Evolutionary conservation across 2,888 invertebrate species (phyloP).

Genomic region (Agrotis ipsilon): DNA sequence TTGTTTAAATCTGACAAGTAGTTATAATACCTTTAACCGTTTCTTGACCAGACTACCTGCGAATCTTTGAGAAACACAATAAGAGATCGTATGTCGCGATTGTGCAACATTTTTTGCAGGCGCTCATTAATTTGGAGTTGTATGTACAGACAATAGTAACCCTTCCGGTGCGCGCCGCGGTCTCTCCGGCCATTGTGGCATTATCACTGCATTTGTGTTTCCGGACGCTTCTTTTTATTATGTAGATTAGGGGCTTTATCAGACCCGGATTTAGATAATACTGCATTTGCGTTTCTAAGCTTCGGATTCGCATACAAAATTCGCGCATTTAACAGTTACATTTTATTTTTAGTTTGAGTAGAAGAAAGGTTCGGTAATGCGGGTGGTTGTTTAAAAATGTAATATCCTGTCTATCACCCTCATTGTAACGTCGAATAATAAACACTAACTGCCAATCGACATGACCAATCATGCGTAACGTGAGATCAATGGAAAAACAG

Average conservation of each 20-base stretch:
- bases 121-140: constrained; percentile 90
- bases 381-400: constrained; percentile 50
- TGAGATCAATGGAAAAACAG: constrained; percentile 87
- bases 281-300: constrained; percentile 69
- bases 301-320: constrained; percentile 67
- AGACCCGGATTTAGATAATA: constrained; percentile 82
- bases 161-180: constrained; percentile 81
- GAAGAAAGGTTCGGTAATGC: constrained; percentile 41
- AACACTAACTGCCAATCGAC: constrained; percentile 89
- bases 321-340: constrained; percentile 58
- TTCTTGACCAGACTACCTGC: constrained; percentile 42
- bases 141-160: constrained; percentile 87
- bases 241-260: constrained; percentile 88
- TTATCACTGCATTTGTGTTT: constrained; percentile 86
- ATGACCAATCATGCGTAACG: constrained; percentile 89
- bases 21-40: not conserved
- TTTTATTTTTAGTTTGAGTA: constrained; percentile 38
- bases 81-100: constrained; percentile 87
- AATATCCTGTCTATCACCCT: constrained; percentile 52
- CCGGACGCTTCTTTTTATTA: constrained; percentile 88
- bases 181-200: constrained; percentile 81
- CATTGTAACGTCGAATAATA: constrained; percentile 76
- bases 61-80: constrained; percentile 77
- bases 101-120: constrained; percentile 88
- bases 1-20: not conserved